These are phyloP conservation scores for Chaunax sp. DNA, from an alignment of 2,797 vertebrate genomes.

Conservation along the genomic window DNA sequence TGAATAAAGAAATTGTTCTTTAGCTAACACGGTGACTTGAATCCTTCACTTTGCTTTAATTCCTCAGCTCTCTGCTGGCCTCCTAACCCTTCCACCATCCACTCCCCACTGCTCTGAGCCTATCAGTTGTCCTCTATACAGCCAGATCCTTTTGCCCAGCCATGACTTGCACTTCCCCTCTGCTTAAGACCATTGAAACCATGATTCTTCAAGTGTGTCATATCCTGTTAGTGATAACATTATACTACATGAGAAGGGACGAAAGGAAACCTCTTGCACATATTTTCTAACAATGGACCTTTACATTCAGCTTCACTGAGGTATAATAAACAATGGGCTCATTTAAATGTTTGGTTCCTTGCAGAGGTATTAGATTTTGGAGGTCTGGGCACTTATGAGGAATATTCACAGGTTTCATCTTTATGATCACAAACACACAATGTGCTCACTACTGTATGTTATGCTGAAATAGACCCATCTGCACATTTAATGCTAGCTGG, in stretches of 20 bases:
- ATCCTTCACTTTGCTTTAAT: constrained; percentile 4
- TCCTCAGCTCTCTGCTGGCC: constrained; percentile 9
- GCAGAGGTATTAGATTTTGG: neutral
- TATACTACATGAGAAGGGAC: constrained; percentile 19
- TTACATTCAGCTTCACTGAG: constrained; percentile 29
- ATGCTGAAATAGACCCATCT: neutral
- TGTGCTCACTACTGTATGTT: no score
- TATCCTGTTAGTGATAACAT: constrained; percentile 49
- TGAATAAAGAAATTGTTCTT: no score
- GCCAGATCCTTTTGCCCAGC: neutral
- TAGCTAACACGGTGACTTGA: neutral
- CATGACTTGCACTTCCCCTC: constrained; percentile 56
- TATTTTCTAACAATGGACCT: constrained; percentile 45
- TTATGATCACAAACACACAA: neutral
- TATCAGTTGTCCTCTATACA: constrained; percentile 2
- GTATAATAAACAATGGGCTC: constrained; percentile 35
- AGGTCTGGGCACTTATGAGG: neutral
- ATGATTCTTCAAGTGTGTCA: constrained; percentile 30
- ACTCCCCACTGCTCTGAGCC: neutral
- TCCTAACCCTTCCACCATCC: neutral
- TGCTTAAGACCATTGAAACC: constrained; percentile 27
- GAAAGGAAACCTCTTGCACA: constrained; percentile 38
- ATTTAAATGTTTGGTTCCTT: neutral
- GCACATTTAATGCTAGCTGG: neutral
- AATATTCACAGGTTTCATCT: constrained; percentile 4